phyloP scores from a whole-genome alignment of 2,113 vertebrate genomes.

The Tamias sibiricus region DNA sequence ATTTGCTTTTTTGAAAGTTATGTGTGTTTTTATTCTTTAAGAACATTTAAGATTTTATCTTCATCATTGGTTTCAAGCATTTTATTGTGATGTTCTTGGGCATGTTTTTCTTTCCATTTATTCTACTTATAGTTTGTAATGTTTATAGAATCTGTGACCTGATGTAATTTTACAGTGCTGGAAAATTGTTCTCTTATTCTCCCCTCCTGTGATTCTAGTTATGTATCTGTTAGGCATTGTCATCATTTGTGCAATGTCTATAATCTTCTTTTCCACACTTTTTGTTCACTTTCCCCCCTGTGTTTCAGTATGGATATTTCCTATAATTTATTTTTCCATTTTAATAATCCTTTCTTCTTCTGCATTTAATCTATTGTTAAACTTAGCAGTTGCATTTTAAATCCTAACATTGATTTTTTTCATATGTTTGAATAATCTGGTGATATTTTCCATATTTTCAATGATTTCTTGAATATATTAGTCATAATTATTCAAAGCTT shows the following conservation, averaged over 20 bases:
- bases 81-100: background rate
- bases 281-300: background rate
- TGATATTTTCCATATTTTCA: background rate
- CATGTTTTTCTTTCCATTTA: background rate
- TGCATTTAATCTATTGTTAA: background rate
- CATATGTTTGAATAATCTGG: background rate
- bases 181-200: background rate
- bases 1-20: background rate
- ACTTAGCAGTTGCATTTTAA: background rate
- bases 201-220: background rate
- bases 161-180: background rate
- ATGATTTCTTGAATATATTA: background rate
- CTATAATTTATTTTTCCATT: background rate
- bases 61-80: background rate
- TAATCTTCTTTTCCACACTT: background rate
- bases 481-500: background rate
- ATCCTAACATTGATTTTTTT: background rate
- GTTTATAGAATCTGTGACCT: background rate
- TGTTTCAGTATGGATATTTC: background rate
- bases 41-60: background rate
- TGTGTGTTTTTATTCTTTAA: background rate
- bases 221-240: background rate
- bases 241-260: background rate
- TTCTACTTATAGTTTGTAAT: background rate
- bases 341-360: background rate